phyloP scores from a whole-genome alignment of 1,140 invertebrate genomes.

The Choristoneura fumiferana region DNA sequence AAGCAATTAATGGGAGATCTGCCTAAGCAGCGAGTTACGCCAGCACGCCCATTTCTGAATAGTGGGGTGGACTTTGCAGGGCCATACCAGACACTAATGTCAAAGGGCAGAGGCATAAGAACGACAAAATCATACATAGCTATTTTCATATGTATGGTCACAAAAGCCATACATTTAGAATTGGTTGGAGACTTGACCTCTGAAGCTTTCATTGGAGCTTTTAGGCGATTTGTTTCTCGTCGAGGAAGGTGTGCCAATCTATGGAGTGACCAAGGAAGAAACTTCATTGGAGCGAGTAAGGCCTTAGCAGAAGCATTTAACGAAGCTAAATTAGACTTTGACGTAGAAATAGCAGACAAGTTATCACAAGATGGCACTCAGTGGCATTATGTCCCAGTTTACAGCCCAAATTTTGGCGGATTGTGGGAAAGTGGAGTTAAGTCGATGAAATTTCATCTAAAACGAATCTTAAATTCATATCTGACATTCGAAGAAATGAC shows the following conservation, averaged over 20 bases:
- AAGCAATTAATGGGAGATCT: constrained; percentile 29
- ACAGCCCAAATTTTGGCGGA: constrained; percentile 57
- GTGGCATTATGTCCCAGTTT: constrained; percentile 65
- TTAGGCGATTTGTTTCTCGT: constrained; percentile 43
- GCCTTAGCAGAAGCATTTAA: constrained; percentile 23
- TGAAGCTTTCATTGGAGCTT: constrained; percentile 35
- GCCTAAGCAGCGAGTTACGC: constrained; percentile 24
- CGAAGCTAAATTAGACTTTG: constrained; percentile 15
- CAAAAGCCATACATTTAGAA: constrained; percentile 33
- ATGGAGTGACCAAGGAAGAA: constrained; percentile 54
- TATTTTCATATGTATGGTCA: constrained; percentile 30
- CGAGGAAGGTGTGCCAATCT: constrained; percentile 33
- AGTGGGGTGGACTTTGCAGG: constrained; percentile 30
- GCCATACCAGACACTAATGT: constrained; percentile 13
- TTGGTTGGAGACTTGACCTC: constrained; percentile 27
- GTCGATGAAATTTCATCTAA: constrained; percentile 47
- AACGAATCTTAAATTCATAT: constrained; percentile 32
- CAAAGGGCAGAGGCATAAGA: constrained; percentile 10
- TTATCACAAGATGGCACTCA: constrained; percentile 28
- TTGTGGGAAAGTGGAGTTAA: constrained; percentile 32
- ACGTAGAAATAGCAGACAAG: constrained; percentile 17
- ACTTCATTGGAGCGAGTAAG: constrained; percentile 48
- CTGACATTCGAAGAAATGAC: constrained; percentile 39
- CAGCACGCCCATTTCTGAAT: constrained; percentile 25
- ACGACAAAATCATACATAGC: constrained; percentile 24